Base-by-base conservation (phyloP, 2,113 vertebrate species). In the Protomyctophum bolini region DNA sequence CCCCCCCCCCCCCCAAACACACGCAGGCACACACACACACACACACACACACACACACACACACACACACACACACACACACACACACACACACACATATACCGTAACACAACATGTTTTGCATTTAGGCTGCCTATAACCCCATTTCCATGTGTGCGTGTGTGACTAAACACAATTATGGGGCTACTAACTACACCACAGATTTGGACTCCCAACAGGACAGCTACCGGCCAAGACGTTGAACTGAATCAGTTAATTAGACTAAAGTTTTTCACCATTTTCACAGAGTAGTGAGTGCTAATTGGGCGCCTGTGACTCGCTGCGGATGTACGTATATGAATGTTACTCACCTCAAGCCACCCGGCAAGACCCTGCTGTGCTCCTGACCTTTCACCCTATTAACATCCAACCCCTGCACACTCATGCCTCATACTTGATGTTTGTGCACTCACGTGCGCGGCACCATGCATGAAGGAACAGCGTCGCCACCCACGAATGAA, bases 341-440 rank as follows among this genome's bases (percentile, higher is more conserved):
- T 80, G 74, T 83, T 77, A 80, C 77, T 88, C 79, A 88, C 64
- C 46, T 73, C 68, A 14, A 72, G 72, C 57, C 9, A 66, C 69
- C 47, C 48, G 10, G 66, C 63, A 49, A 56, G 12, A 12, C 56
- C 71, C 67, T 11, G 73, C 67, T 59, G 77, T 47, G 79, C 68
- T 67, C 10, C 60, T 80, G 80, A 83, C 70, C 86, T 84, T 72
- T 33, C 11, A 82, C 81, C 77, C 72, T 75, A 56, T 76, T 86
- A 80, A 85, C 61, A 57, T 84, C 71, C 76, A 75, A 6, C 11
- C 65, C 75, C 76, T n/a, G 81, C 66, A 72, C 73, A 69, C 46
- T 67, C 29, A 66, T 10, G 46, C 60, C 21, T 55, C 63, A 28
- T 45, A 62, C 63, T 41, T 41, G 33, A 41, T 41, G 33, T 41